These are phyloP conservation scores for Hyphantria cunea DNA, from an alignment of 1,140 invertebrate genomes.

Conservation along the genomic window DNA sequence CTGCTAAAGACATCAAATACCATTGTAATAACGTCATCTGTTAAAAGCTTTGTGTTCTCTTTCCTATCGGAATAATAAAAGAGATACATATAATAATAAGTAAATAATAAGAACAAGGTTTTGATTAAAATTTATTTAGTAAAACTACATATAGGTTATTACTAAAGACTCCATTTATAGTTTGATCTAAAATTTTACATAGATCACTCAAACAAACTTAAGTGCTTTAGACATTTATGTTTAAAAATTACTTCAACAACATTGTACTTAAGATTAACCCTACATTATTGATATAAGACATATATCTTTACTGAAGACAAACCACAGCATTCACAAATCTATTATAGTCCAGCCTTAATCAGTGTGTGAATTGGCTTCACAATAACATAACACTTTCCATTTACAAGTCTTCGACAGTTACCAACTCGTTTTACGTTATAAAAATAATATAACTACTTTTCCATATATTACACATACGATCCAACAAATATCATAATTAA, in stretches of 20 bases:
- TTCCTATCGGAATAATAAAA: too few species aligned
- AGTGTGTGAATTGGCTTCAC: constrained; percentile 17
- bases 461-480: constrained; percentile 76
- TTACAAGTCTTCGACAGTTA: constrained; percentile 37
- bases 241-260: constrained; percentile 66
- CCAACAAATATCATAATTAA: constrained; percentile 73
- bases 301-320: constrained; percentile 21
- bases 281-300: constrained; percentile 53
- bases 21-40: too few species aligned
- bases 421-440: constrained; percentile 64
- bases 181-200: constrained; percentile 59
- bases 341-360: constrained; percentile 22
- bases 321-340: constrained; percentile 31
- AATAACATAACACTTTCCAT: constrained; percentile 43
- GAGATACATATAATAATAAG: too few species aligned
- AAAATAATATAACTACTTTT: constrained; percentile 75
- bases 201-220: constrained; percentile 65
- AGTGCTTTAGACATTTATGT: constrained; percentile 64
- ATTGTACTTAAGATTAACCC: constrained; percentile 76
- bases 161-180: constrained; percentile 60
- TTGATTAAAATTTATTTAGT: constrained; percentile 76
- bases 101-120: constrained; percentile 29
- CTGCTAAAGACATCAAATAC: too few species aligned
- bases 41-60: too few species aligned
- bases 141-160: constrained; percentile 73